phyloP scores from a whole-genome alignment of 2,888 invertebrate species.

The Clusia tigrina region DNA sequence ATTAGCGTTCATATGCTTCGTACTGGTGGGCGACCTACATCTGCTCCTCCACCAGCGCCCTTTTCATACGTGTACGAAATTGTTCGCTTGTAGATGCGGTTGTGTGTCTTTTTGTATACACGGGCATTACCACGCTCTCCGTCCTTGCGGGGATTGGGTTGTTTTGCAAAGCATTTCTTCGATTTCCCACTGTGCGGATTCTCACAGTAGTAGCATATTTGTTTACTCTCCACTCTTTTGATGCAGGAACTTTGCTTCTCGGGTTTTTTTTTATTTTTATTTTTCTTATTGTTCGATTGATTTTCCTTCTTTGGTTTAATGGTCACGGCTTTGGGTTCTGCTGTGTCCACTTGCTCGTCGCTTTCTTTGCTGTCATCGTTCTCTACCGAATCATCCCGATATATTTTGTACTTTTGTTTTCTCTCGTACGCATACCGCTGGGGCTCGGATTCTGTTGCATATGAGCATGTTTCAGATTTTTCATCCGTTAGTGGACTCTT shows the following conservation, averaged over 20 bases:
- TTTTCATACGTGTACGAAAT: conserved; percentile 45
- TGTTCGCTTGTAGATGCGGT: conserved; percentile 55
- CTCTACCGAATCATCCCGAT: conserved; percentile 57
- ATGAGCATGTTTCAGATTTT: conserved; percentile 81
- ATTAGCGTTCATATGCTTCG: too few relatives aligned
- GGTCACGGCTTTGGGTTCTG: neutral
- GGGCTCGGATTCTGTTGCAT: conserved; percentile 76
- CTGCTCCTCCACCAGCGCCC: neutral
- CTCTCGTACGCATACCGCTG: conserved; percentile 75
- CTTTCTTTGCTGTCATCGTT: conserved; percentile 34
- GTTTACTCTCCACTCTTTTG: conserved; percentile 38
- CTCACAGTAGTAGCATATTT: conserved; percentile 54
- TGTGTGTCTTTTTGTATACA: conserved; percentile 36
- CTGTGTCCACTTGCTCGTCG: conserved; percentile 28
- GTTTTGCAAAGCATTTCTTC: conserved; percentile 44
- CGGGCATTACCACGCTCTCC: conserved; percentile 30
- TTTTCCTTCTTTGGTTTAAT: neutral
- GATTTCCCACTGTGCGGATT: conserved; percentile 39
- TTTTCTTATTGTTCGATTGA: conserved; percentile 20
- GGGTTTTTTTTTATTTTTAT: conserved; percentile 16
- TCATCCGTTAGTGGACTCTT: conserved; percentile 78
- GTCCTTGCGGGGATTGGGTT: conserved; percentile 12
- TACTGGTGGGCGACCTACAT: too few relatives aligned
- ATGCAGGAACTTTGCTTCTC: conserved; percentile 43
- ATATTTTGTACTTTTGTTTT: conserved; percentile 64